Conservation (phyloP, 30 jellyfish, hydroid and myxozoan genomes). For the Hydractinia symbiolongicarpus region DNA sequence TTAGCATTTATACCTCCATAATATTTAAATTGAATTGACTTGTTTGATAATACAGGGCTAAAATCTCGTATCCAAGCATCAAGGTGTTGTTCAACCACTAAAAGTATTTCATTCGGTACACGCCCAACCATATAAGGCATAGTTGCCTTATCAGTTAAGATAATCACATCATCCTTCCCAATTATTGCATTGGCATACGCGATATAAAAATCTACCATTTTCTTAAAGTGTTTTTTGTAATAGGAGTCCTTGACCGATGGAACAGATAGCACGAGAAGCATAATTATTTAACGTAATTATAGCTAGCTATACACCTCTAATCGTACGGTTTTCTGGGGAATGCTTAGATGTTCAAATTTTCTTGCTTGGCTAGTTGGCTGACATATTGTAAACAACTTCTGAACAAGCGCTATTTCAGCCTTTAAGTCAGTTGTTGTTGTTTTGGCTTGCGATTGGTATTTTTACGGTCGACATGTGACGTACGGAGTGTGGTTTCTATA, state of each 20-base stretch:
- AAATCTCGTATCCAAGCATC: conserved; percentile 25
- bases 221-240: conserved; percentile 6
- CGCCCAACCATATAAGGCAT: background rate
- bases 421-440: no score
- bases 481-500: no score
- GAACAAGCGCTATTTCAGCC: no score
- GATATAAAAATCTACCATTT: conserved; percentile 5
- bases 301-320: no score
- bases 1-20: conserved; percentile 9
- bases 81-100: conserved; percentile 4
- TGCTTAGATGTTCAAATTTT: no score
- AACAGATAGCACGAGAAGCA: conserved; percentile 14
- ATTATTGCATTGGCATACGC: conserved; percentile 1
- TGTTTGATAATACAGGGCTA: conserved; percentile 12
- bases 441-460: no score
- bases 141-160: conserved; percentile 11
- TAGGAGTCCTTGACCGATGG: background rate
- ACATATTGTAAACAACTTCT: no score
- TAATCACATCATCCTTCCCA: conserved; percentile 5
- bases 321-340: no score
- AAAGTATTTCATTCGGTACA: background rate
- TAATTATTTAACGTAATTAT: background rate
- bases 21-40: conserved; percentile 2
- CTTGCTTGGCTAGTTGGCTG: no score
- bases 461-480: no score